Evolutionary conservation across 2,113 vertebrate genomes (phyloP).

Genomic region (Struthidea cinerea): DNA sequence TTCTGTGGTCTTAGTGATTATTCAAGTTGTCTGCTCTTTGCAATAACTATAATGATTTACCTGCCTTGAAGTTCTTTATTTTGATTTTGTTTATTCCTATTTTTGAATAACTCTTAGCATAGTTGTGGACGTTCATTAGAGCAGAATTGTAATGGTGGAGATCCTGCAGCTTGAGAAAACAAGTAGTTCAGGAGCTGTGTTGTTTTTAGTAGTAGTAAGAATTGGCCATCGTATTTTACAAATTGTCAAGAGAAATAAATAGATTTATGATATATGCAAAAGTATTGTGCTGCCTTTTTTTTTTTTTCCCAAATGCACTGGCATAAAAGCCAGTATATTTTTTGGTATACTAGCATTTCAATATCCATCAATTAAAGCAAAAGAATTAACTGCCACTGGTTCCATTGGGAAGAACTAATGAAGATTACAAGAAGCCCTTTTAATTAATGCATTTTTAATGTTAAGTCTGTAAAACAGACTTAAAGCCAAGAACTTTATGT

Average conservation of each 20-base stretch:
- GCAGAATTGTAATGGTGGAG: background rate
- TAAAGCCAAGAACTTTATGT: background rate
- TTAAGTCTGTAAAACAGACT: background rate
- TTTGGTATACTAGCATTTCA: background rate
- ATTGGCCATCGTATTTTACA: background rate
- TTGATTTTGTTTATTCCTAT: background rate
- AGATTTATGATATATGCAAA: background rate
- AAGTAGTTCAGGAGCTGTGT: background rate
- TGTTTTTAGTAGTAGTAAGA: background rate
- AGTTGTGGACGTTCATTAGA: background rate
- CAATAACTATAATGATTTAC: background rate
- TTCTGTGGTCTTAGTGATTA: background rate
- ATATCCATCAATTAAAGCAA: slow-evolving; percentile 32
- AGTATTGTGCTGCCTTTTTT: background rate
- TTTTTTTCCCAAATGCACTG: background rate
- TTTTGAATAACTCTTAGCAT: background rate
- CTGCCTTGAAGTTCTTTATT: background rate
- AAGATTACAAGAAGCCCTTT: background rate
- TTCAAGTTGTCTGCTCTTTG: background rate
- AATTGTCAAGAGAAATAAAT: background rate
- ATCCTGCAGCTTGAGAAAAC: background rate
- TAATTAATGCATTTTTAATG: slow-evolving; percentile 1
- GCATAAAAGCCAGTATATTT: background rate
- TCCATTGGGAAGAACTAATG: background rate
- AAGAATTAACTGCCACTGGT: background rate